Evolutionary conservation across 2,888 invertebrate genomes (phyloP), one percentile per base, ranked within the genome.

Genomic region (Cheilosia impressa): DNA sequence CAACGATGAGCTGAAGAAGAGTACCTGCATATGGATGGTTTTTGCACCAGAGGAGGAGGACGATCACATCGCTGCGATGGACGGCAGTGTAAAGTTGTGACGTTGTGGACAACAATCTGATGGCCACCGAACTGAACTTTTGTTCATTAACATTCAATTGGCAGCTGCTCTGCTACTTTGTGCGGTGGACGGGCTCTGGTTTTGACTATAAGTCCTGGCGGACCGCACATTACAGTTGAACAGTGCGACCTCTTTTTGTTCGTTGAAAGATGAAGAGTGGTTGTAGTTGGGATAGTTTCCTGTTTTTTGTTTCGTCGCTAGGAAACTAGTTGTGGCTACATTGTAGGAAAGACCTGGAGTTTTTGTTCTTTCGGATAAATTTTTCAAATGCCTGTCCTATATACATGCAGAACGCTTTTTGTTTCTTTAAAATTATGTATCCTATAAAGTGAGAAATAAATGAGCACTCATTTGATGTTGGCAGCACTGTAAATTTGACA

Each of bases 81-180:
- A 45, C 47, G 43, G 24, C 38, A 63, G 50, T 4, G 47, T 4
- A 52, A 45, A 9, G 45, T 55, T 69, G 53, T 63, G 34, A 52
- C 47, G 24, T 65, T 55, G 38, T 58, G 80, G 43, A 71, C 58
- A 57, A 65, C 52, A 68, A 76, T 72, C 76, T 80, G 66, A 68
- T 80, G 80, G 66, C 76, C 71, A 72, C 53, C 75, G 68, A 80
- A 68, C 71, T 68, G 68, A 80, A 57, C 71, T 68, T 81, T 72
- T 68, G 72, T 72, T 80, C 80, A 85, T 85, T 85, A 77, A 76
- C 84, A 80, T 85, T 58, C 53, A 84, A 53, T 69, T 60, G 79
- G 66, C 52, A 60, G 38, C 13, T 58, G 34, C 22, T 38, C 38
- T 58, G 41, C 10, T 43, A 63, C 3, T 57, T 63, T 62, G 45